phyloP scores from a whole-genome alignment of 2,797 vertebrate genomes.

The Rallus crepitans region DNA sequence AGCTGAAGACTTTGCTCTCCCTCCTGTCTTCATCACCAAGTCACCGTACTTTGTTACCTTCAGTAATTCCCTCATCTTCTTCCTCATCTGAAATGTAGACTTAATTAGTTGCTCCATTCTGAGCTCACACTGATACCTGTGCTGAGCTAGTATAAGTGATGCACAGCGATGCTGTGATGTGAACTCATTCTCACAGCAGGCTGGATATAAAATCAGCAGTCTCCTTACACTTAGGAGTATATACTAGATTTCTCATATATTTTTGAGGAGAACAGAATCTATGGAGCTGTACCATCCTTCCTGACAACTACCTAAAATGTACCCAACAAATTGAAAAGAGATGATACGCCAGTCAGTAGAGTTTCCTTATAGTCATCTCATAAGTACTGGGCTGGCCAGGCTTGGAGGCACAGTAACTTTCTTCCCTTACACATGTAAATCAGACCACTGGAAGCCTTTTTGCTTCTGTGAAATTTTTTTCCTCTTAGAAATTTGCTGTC shows the following conservation, averaged over 20 bases:
- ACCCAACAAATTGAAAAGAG: background rate
- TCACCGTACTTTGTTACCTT: background rate
- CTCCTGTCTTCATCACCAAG: background rate
- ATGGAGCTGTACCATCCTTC: background rate
- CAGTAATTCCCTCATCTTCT: background rate
- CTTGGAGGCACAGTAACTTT: background rate
- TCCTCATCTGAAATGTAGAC: background rate
- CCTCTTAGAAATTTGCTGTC: background rate
- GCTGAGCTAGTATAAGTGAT: background rate
- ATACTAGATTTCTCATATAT: background rate
- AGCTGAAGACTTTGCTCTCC: background rate
- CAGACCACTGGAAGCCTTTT: background rate
- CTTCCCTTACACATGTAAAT: background rate
- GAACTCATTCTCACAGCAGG: background rate
- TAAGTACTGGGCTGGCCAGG: background rate
- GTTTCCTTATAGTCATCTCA: background rate
- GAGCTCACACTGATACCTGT: constrained; percentile 4
- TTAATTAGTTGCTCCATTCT: background rate
- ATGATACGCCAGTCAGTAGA: background rate
- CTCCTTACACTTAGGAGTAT: background rate
- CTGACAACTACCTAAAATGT: background rate
- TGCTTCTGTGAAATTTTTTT: background rate
- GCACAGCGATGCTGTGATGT: background rate
- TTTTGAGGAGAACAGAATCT: background rate
- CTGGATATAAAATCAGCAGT: background rate